Evolutionary conservation across 1,140 invertebrate species (phyloP), one percentile per base, ranked within the genome.

Genomic region (Onthophagus taurus): DNA sequence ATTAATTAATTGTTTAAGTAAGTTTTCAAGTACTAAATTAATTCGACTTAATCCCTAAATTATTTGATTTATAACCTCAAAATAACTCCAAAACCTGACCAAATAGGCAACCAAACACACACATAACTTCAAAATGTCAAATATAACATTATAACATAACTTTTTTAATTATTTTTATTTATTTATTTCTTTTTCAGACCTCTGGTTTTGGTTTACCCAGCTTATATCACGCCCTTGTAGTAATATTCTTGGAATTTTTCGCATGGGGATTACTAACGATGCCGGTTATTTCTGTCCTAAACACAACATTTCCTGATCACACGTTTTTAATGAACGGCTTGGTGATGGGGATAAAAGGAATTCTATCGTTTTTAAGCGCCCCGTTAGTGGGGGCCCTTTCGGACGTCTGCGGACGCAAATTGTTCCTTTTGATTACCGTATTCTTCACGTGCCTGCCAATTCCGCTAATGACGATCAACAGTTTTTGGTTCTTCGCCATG

Each of bases 401-500:
- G 7, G 96, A 99, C 69, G 87, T 97, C 21, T 97, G 93, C 88
- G 96, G 96, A 11, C 53, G 58, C 1, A 99, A 99, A 70, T 87
- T 96, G 63, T 99, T 99, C 70, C 78, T 99, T 39, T 75, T 99
- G 45, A 82, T 99, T 50, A 99, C 97, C 37, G 96, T 99, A 52
- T 95, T 97, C 67, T 99, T 97, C 71, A 99, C 97, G 4, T 99
- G 96, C 72, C 85, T 90, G 48, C 97, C 97, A 26, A 99, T 99
- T 63, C 96, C 96, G 38, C 76, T 99, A 38, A 97, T 99, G 89
- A 93, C 88, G 61, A 87, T 99, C 59, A 97, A 97, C 72, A 93
- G 94, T 36, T 98, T 92, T 90, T 99, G 95, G 95, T 99, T 99
- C 69, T 99, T 99, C 72, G 94, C 94, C 35, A 93, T 98, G 85